These are phyloP conservation scores for Semotilus atromaculatus DNA, from an alignment of 2,797 vertebrate genomes.

Conservation along the genomic window DNA sequence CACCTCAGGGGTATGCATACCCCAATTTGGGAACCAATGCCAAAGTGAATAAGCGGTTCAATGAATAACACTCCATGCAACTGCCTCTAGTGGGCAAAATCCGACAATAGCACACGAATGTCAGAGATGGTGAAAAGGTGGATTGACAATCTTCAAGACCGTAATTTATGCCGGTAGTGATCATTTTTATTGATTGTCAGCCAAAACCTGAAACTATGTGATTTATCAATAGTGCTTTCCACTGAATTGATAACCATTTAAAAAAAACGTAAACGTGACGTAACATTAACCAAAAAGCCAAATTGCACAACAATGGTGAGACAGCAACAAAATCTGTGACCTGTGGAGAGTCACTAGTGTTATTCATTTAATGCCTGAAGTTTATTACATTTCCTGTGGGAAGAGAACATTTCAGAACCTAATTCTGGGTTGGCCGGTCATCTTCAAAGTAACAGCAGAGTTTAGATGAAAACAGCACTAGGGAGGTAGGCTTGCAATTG, in stretches of 20 bases:
- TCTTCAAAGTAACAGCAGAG: constrained; percentile 63
- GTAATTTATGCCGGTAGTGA: not conserved
- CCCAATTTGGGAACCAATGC: too few species aligned
- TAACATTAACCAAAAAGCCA: not conserved
- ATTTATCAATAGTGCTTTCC: not conserved
- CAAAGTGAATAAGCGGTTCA: not conserved
- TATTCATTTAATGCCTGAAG: constrained; percentile 63
- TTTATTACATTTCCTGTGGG: constrained; percentile 63
- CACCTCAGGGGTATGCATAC: not conserved
- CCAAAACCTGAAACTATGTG: not conserved
- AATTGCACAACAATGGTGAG: not conserved
- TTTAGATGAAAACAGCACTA: constrained; percentile 56
- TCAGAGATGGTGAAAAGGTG: not conserved
- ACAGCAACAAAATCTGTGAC: constrained; percentile 12
- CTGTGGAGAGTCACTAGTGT: constrained; percentile 33
- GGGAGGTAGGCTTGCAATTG: constrained; percentile 49
- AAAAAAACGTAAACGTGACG: not conserved
- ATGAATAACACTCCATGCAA: not conserved
- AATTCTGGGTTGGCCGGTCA: constrained; percentile 53
- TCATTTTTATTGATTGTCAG: not conserved
- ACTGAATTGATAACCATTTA: not conserved
- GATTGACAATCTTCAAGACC: not conserved
- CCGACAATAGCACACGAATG: not conserved
- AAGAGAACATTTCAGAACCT: constrained; percentile 54
- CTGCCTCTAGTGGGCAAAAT: not conserved